Percentiles rank a stretch among this genome's conserved stretches.
Conservation (phyloP, 2,888 invertebrate genomes). For the Eustalomyia histrio region DNA sequence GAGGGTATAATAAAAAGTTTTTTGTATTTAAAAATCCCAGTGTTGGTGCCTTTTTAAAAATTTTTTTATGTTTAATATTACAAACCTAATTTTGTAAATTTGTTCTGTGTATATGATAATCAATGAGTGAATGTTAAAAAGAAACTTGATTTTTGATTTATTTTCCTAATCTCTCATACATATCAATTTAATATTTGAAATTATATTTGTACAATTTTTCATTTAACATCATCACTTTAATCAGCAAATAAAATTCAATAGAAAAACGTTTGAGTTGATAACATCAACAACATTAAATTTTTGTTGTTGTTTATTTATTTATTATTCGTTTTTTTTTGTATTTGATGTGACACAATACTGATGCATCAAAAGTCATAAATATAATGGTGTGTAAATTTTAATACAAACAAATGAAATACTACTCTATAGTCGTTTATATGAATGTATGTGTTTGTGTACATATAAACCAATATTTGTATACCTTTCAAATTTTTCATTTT, state of each 20-base stretch:
- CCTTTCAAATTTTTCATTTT: constrained; percentile 37
- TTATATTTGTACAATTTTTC: not conserved
- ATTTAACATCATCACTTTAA: constrained; percentile 38
- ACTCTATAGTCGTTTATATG: not conserved
- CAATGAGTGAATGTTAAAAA: no score
- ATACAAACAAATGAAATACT: constrained; percentile 38
- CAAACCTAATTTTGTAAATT: no score
- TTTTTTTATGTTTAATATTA: no score
- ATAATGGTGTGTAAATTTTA: constrained; percentile 41
- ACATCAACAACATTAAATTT: constrained; percentile 11
- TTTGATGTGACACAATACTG: constrained; percentile 40
- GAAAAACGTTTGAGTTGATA: constrained; percentile 30
- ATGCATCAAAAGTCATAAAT: constrained; percentile 55
- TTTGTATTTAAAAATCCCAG: no score
- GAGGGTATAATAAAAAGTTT: no score
- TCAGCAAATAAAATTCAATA: constrained; percentile 11
- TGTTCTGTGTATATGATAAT: no score
- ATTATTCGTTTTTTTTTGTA: constrained; percentile 12
- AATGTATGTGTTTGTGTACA: not conserved
- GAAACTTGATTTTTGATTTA: no score
- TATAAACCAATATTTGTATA: constrained; percentile 61
- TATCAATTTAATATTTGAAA: not conserved
- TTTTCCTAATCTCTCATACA: not conserved
- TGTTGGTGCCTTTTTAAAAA: no score
- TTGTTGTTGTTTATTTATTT: constrained; percentile 9